These are phyloP conservation scores for Muscina levida DNA, from an alignment of 2,888 invertebrate genomes.

Conservation along the genomic window DNA sequence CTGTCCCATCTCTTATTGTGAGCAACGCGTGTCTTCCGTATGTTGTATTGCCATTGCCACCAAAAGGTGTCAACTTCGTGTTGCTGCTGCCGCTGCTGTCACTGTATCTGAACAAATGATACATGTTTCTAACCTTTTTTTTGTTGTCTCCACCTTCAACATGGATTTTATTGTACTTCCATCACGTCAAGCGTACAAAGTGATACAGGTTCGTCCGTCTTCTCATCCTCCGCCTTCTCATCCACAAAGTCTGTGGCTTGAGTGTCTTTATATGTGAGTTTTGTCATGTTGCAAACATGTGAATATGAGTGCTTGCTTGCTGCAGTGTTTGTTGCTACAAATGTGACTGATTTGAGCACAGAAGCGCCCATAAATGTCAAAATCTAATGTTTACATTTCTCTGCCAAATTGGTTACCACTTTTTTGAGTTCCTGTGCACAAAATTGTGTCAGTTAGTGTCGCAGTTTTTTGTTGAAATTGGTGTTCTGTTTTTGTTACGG, in stretches of 20 bases:
- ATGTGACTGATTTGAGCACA: conserved; percentile 50
- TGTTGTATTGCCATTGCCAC: conserved; percentile 2
- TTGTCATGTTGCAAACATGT: conserved; percentile 22
- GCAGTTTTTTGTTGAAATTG: neutral
- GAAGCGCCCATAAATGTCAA: conserved; percentile 64
- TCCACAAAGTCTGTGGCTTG: neutral
- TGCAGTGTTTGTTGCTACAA: conserved; percentile 49
- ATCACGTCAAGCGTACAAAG: conserved; percentile 3
- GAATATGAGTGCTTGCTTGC: conserved; percentile 36
- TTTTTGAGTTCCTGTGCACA: conserved; percentile 25
- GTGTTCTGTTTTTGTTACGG: conserved; percentile 29
- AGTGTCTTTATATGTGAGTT: conserved; percentile 21
- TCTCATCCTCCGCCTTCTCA: neutral
- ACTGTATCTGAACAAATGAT: conserved; percentile 38
- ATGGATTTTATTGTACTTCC: conserved; percentile 17
- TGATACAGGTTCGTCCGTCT: neutral
- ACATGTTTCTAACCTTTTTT: neutral
- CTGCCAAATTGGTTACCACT: conserved; percentile 19
- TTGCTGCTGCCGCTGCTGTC: conserved; percentile 42
- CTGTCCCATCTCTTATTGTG: too few relatives aligned
- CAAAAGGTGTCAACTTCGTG: conserved; percentile 55
- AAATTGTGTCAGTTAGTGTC: conserved; percentile 13
- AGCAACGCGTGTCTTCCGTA: too few relatives aligned
- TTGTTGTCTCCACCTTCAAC: neutral
- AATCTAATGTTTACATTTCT: conserved; percentile 46